Conservation (phyloP, 2,113 vertebrate species). For the Centropristis striata region DNA sequence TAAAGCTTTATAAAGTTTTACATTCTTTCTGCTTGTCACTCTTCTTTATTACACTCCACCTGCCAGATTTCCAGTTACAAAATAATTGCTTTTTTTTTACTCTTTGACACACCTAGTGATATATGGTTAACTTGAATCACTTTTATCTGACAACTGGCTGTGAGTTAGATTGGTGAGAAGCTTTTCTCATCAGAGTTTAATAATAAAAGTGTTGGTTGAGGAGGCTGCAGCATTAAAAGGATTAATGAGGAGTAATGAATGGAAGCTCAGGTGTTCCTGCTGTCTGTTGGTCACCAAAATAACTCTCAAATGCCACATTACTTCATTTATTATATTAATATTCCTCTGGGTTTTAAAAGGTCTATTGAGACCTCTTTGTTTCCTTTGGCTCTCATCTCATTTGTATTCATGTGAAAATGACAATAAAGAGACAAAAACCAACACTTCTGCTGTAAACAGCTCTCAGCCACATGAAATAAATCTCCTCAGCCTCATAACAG, state of each 20-base stretch:
- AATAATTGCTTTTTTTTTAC: background rate
- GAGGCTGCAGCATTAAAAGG: background rate
- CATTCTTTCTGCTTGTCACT: too few relatives aligned
- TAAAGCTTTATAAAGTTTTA: too few relatives aligned
- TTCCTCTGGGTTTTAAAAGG: background rate
- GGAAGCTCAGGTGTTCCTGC: background rate
- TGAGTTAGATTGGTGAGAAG: too few relatives aligned
- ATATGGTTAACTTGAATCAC: constrained; percentile 13
- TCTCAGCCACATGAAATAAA: constrained; percentile 1
- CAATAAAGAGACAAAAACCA: background rate
- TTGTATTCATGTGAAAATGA: background rate
- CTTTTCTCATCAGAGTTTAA: constrained; percentile 14
- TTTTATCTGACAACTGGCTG: constrained; percentile 9
- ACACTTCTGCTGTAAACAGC: constrained; percentile 1
- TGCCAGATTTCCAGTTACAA: background rate
- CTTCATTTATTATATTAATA: background rate
- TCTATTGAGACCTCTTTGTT: background rate
- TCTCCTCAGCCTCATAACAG: background rate
- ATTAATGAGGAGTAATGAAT: constrained; percentile 22
- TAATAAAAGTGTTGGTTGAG: constrained; percentile 10
- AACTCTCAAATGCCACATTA: background rate
- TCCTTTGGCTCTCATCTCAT: background rate
- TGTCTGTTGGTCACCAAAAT: background rate
- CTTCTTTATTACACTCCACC: background rate
- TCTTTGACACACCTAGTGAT: background rate